Conservation (phyloP, 64 coral and sea anemone species). For the Montipora sp. region DNA sequence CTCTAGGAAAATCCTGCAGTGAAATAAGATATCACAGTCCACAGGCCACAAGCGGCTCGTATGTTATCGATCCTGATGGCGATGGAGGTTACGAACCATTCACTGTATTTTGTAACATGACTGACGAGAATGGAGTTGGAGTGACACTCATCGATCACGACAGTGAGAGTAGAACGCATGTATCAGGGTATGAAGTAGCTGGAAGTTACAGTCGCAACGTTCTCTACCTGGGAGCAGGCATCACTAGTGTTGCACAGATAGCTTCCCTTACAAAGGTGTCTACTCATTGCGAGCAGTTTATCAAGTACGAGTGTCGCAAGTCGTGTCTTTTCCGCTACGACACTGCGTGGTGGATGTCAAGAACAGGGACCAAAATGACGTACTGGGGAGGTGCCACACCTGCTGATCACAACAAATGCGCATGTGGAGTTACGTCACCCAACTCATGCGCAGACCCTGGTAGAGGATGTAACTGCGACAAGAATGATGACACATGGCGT, state of each 20-base stretch:
- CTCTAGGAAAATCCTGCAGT: not conserved
- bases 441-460: not conserved
- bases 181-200: conserved; percentile 1
- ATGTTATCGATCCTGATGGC: conserved; percentile 34
- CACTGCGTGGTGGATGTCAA: conserved; percentile 38
- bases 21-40: not conserved
- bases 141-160: conserved; percentile 68
- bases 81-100: conserved; percentile 4
- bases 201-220: conserved; percentile 30
- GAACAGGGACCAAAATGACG: conserved; percentile 2
- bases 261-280: not conserved
- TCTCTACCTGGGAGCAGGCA: not conserved
- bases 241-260: conserved; percentile 3
- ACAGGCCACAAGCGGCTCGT: conserved; percentile 8
- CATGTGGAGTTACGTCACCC: not conserved
- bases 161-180: conserved; percentile 39
- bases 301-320: not conserved
- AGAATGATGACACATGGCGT: not conserved
- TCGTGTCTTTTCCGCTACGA: not conserved
- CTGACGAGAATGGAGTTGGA: conserved; percentile 45
- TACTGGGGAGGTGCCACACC: conserved; percentile 52
- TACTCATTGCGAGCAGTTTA: not conserved
- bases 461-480: conserved; percentile 46
- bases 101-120: conserved; percentile 67
- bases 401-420: not conserved